phyloP scores from a whole-genome alignment of 2,797 vertebrate species.

The Cyprinella venusta region DNA sequence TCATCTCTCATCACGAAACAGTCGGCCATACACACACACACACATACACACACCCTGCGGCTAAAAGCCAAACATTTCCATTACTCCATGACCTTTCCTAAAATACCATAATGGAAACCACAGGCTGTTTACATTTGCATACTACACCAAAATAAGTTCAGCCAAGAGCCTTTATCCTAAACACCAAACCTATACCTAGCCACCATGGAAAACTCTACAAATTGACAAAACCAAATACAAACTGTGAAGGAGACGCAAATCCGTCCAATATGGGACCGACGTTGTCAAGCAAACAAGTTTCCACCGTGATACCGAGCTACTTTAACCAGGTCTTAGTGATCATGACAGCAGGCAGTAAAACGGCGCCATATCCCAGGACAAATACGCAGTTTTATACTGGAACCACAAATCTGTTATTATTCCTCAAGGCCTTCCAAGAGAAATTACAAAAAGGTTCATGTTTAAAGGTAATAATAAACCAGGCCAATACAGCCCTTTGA shows the following conservation, averaged over 20 bases:
- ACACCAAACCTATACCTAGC: conserved; percentile 32
- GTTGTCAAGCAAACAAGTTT: conserved; percentile 55
- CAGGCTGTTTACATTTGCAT: conserved; percentile 44
- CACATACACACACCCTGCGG: conserved; percentile 27
- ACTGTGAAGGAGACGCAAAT: conserved; percentile 44
- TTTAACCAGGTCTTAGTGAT: conserved; percentile 35
- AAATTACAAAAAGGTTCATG: conserved; percentile 57
- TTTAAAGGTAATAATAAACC: conserved; percentile 54
- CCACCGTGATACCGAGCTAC: conserved; percentile 44
- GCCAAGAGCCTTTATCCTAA: conserved; percentile 35
- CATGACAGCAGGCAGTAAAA: conserved; percentile 43
- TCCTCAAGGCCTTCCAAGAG: conserved; percentile 49
- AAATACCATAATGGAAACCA: conserved; percentile 45
- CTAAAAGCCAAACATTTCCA: conserved; percentile 51
- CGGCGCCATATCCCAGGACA: conserved; percentile 31
- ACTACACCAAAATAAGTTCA: conserved; percentile 42
- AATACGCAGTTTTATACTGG: conserved; percentile 37
- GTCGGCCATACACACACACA: conserved; percentile 31
- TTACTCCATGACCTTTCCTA: conserved; percentile 49
- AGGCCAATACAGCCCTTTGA: conserved; percentile 28
- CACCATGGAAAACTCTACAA: conserved; percentile 17
- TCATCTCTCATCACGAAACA: conserved; percentile 66
- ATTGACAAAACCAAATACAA: conserved; percentile 25
- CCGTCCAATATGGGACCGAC: conserved; percentile 35
- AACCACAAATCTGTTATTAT: conserved; percentile 56